Evolutionary conservation across 2,797 vertebrate species (phyloP), one percentile per base, ranked within the genome.

Genomic region (Calcarius lapponicus): DNA sequence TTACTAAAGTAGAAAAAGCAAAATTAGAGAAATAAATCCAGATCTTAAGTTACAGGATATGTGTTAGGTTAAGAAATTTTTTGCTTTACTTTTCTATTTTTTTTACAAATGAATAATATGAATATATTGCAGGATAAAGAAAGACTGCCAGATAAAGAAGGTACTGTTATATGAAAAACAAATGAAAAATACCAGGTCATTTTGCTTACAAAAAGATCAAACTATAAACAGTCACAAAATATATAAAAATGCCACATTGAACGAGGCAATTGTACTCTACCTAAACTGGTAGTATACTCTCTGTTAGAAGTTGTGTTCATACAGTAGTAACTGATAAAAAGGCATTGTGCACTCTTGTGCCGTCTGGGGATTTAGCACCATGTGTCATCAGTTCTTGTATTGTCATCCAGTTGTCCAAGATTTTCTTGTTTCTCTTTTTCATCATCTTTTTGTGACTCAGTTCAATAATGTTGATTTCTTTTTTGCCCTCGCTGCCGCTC

Each of bases 391-490:
- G 98, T 98, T 99, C 99, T 98, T 99, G 99, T 96, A 99, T 99
- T 89, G 99, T 99, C 99, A 99, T 99, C 99, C 99, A 99, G 98
- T 99, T 99, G 97, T 99, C 99, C 96, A 99, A 98, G 92, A 99
- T 99, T 97, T 99, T 99, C 98, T 99, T 99, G 98, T 99, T 99
- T 75, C 99, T 98, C 95, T 99, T 99, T 96, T 99, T 99, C 99
- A 99, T 98, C 99, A 99, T 99, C 98, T 99, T 99, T 97, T 98
- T 99, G 97, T 99, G 99, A 97, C 99, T 99, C 78, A 99, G 99
- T 98, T 99, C 99, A 47, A 99, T 98, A 88, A 99, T 99, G 97
- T 97, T 99, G 90, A 99, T 98, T 93, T 99, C 99, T 92, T 98
- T 98, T 94, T 98, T 98, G 29, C 98, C 98, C 96, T 99, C 99